These are phyloP conservation scores for Ophion costatus DNA, from an alignment of 2,888 invertebrate genomes.

Conservation along the genomic window DNA sequence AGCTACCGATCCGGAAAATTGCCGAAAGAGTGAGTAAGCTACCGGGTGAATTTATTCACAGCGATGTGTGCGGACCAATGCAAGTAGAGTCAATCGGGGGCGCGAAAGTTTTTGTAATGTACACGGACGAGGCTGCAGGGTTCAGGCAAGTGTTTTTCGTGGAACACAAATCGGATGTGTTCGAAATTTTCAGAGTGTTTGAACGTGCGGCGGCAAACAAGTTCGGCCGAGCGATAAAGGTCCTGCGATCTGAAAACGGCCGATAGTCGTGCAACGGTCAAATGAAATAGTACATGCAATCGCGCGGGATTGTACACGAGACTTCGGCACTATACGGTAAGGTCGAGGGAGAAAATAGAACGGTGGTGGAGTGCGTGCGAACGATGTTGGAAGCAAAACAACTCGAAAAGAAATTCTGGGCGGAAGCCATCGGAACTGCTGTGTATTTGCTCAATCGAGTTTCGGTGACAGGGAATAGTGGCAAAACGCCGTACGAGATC, in stretches of 20 bases:
- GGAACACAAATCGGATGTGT: neutral
- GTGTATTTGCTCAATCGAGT: too few species aligned
- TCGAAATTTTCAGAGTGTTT: constrained; percentile 13
- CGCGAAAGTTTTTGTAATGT: constrained; percentile 61
- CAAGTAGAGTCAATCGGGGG: constrained; percentile 1
- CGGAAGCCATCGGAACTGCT: too few species aligned
- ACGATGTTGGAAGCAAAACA: constrained; percentile 48
- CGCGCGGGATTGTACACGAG: constrained; percentile 11
- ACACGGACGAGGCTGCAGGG: constrained; percentile 64
- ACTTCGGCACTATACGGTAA: constrained; percentile 30
- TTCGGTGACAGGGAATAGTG: neutral
- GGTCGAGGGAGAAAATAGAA: constrained; percentile 61
- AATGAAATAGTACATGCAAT: constrained; percentile 3
- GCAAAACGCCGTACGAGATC: constrained; percentile 41
- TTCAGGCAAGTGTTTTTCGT: constrained; percentile 57
- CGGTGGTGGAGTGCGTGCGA: constrained; percentile 55
- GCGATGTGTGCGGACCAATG: neutral
- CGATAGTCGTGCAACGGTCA: constrained; percentile 12
- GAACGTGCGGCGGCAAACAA: constrained; percentile 32
- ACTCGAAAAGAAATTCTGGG: neutral
- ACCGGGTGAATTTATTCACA: too few species aligned
- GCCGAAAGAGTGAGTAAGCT: too few species aligned
- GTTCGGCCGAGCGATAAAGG: constrained; percentile 22
- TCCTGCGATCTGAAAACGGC: constrained; percentile 29
- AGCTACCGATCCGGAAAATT: too few species aligned